These are phyloP conservation scores for Cordylochernes scorpioides DNA, from an alignment of 2,888 invertebrate genomes.

Conservation along the genomic window DNA sequence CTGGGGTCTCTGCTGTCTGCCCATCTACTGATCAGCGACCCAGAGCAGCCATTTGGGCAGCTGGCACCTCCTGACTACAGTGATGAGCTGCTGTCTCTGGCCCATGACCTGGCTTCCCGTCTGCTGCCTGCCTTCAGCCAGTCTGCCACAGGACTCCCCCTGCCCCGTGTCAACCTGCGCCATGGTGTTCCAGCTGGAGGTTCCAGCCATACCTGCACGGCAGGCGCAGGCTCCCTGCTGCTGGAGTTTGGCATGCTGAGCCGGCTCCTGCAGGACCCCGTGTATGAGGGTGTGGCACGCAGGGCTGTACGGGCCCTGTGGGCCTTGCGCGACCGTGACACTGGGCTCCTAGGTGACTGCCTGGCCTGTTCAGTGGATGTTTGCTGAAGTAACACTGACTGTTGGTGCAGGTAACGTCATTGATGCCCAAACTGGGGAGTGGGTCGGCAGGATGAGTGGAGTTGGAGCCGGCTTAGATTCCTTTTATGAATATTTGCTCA, in stretches of 20 bases:
- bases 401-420: conserved; percentile 30
- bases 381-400: no score
- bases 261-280: conserved; percentile 29
- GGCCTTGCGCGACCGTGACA: conserved; percentile 28
- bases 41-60: conserved; percentile 29
- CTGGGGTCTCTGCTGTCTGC: conserved; percentile 33
- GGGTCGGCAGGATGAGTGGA: conserved; percentile 32
- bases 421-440: conserved; percentile 33
- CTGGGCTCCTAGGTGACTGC: conserved; percentile 30
- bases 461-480: conserved; percentile 35
- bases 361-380: background rate
- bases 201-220: conserved; percentile 32
- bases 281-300: conserved; percentile 31
- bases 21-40: conserved; percentile 32
- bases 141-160: conserved; percentile 31
- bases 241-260: conserved; percentile 35
- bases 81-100: conserved; percentile 30
- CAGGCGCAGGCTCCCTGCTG: conserved; percentile 34
- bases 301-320: conserved; percentile 29
- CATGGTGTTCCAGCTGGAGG: conserved; percentile 26
- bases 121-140: conserved; percentile 33
- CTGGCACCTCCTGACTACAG: conserved; percentile 26
- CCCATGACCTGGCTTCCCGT: conserved; percentile 32
- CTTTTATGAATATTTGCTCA: conserved; percentile 34
- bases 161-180: conserved; percentile 29